Base-by-base conservation (phyloP, 1,140 invertebrate genomes). In the Lepidurus couesii region DNA sequence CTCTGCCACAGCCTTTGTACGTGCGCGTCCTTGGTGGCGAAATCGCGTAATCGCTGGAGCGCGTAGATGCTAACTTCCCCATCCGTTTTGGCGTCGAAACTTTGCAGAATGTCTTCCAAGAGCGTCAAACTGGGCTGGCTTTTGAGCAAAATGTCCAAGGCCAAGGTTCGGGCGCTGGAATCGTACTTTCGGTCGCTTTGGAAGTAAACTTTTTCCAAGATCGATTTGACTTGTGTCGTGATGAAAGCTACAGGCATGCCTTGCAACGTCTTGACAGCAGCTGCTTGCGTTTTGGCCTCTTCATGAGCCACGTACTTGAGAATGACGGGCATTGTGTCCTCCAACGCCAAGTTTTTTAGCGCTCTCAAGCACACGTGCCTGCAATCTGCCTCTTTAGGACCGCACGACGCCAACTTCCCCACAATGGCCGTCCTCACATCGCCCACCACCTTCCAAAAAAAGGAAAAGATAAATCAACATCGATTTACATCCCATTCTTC, bases 91-190 rank as follows among this genome's bases (percentile, higher is more conserved):
- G 53, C 53, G 21, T 65, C 53, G 1, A 81, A 13, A 44, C 78
- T 77, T 65, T 73, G 44, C 24, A 80, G 42, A 21, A 80, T 53
- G 6, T 42, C 13, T 7, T 45, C 44, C 43, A 80, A 45, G 24
- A 80, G 44, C 26, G 88, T 86, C 16, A 89, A 85, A 13, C 84
- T 84, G 1, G 89, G 88, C 8, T 88, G 85, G 21, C 86, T 83
- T 76, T 89, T 87, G 0, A 94, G 84, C n/a, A 94, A 84, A 10
- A 94, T 87, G 82, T 94, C 91, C 10, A 91, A 83, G 0, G 92
- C 91, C 65, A 94, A 80, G 1, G 90, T 91, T 81, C 92, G 86
- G 0, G 90, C 87, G 42, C 91, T 93, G 16, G 91, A 91, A 82
- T 94, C 93, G 81, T 87, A 87, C 75, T 88, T 88, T 80, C 86